Evolutionary conservation across 2,888 invertebrate genomes (phyloP).

Genomic region (Camponotus fellah): DNA sequence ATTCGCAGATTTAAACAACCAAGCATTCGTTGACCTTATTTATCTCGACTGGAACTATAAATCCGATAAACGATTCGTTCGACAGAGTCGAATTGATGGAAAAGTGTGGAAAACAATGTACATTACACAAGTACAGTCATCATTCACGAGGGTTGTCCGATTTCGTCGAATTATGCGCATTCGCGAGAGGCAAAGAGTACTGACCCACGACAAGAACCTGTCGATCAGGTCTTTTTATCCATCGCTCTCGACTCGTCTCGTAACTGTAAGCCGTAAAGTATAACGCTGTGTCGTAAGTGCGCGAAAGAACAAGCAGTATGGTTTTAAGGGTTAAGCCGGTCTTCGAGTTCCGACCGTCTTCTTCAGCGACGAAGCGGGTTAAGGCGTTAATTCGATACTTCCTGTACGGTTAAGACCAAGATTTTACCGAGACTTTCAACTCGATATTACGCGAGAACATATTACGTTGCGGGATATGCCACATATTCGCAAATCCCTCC

Average conservation of each 20-base stretch:
- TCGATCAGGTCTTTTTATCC: slow-evolving; percentile 46
- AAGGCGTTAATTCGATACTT: slow-evolving; percentile 82
- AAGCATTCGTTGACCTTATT: slow-evolving; percentile 27
- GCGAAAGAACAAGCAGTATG: slow-evolving; percentile 28
- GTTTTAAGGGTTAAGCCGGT: slow-evolving; percentile 59
- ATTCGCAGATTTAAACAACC: neutral
- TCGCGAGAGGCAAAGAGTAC: slow-evolving; percentile 33
- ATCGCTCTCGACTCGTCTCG: slow-evolving; percentile 17
- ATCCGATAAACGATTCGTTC: slow-evolving; percentile 20
- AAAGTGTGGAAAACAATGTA: neutral
- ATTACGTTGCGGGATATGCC: neutral
- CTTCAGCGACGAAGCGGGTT: slow-evolving; percentile 69
- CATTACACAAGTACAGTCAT: slow-evolving; percentile 13
- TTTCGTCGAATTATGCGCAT: slow-evolving; percentile 25
- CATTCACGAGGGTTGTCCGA: neutral
- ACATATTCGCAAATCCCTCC: neutral
- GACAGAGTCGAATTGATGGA: slow-evolving; percentile 1
- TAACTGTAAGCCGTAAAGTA: slow-evolving; percentile 56
- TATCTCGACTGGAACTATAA: slow-evolving; percentile 14
- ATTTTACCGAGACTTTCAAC: slow-evolving; percentile 59
- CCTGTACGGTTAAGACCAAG: slow-evolving; percentile 75
- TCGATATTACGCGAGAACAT: slow-evolving; percentile 22
- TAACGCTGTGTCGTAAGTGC: slow-evolving; percentile 32
- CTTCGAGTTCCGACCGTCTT: slow-evolving; percentile 55
- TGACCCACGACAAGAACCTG: slow-evolving; percentile 66